Conservation (phyloP, 1,140 invertebrate genomes). For the Anadara kagoshimensis region DNA sequence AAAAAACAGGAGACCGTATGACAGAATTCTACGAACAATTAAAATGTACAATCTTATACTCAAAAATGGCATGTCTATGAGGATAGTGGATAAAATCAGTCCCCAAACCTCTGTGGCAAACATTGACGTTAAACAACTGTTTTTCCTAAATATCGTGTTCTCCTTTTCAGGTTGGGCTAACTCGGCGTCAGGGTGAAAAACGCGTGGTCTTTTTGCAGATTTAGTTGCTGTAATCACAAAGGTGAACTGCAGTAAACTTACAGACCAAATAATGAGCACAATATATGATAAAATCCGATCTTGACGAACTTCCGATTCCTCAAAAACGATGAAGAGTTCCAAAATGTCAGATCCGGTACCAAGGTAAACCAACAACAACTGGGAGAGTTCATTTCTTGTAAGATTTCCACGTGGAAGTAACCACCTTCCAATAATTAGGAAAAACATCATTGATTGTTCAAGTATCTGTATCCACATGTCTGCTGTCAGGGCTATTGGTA, state of each 20-base stretch:
- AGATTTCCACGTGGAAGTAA: conserved; percentile 91
- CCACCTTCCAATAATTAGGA: conserved; percentile 90
- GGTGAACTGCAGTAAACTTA: conserved; percentile 40
- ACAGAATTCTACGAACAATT: conserved; percentile 86
- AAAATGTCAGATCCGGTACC: conserved; percentile 92
- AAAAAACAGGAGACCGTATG: conserved; percentile 93
- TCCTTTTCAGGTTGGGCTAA: too few species aligned
- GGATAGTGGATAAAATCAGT: conserved; percentile 73
- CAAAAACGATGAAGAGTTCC: conserved; percentile 77
- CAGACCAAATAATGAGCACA: conserved; percentile 29
- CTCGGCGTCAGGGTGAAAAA: too few species aligned
- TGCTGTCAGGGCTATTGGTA: conserved; percentile 43
- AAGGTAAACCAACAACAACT: conserved; percentile 84
- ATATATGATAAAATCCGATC: conserved; percentile 23
- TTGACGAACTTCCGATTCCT: conserved; percentile 24
- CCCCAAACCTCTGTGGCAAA: conserved; percentile 79
- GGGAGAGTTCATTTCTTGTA: conserved; percentile 90
- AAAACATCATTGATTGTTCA: conserved; percentile 89
- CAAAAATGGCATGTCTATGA: conserved; percentile 86
- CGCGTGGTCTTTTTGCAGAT: too few species aligned
- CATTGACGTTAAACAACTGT: too few species aligned
- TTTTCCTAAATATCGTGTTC: too few species aligned
- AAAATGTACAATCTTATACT: conserved; percentile 87
- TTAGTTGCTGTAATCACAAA: conserved; percentile 29
- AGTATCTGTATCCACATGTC: conserved; percentile 85